Evolutionary conservation across 2,888 invertebrate genomes (phyloP).

Genomic region (Rhyacophila evoluta): DNA sequence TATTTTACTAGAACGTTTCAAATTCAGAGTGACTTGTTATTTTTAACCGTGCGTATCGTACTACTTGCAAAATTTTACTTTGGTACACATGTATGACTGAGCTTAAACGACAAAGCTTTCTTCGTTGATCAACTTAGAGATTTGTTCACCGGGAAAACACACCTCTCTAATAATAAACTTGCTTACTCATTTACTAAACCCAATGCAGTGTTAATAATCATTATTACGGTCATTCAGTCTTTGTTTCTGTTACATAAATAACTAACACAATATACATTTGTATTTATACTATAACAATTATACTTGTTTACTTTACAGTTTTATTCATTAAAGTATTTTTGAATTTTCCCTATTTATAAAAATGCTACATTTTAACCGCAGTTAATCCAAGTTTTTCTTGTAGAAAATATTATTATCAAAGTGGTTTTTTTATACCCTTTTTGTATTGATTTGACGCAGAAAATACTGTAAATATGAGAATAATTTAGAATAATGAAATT

Average conservation of each 20-base stretch:
- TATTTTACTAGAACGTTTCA: not conserved
- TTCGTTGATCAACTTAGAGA: not conserved
- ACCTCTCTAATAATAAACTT: not conserved
- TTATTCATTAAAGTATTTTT: no score
- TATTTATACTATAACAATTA: no score
- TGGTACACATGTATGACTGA: not conserved
- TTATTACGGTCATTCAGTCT: not conserved
- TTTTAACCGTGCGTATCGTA: not conserved
- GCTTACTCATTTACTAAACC: not conserved
- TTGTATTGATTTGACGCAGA: no score
- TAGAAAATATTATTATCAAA: no score
- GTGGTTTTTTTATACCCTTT: no score
- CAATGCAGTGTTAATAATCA: not conserved
- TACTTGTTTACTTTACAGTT: no score
- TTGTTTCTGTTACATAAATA: not conserved
- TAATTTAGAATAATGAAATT: no score
- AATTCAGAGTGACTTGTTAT: not conserved
- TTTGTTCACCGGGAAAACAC: slow-evolving; percentile 4
- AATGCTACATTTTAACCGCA: no score
- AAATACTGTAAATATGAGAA: no score
- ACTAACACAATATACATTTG: no score
- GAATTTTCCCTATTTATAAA: no score
- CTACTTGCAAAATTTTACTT: not conserved
- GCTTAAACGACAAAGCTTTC: not conserved
- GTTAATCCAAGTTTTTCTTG: no score